Evolutionary conservation across 2,797 vertebrate species (phyloP).

Genomic region (Xenops minutus): DNA sequence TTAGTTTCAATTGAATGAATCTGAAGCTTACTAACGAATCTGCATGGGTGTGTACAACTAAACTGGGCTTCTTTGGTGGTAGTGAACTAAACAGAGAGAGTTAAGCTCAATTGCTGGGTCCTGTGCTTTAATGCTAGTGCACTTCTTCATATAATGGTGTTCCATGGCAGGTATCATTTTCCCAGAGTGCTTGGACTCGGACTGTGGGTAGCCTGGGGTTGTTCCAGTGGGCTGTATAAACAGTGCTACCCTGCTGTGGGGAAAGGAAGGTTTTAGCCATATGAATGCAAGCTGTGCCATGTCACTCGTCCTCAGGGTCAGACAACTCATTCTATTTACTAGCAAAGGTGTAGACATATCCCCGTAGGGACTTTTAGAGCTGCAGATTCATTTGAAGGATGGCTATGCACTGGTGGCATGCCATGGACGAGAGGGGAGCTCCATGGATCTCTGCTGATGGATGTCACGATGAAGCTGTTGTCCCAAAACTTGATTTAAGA

Average conservation of each 20-base stretch:
- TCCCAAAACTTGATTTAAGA: neutral
- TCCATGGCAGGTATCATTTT: neutral
- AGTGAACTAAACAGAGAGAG: neutral
- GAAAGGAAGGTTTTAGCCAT: neutral
- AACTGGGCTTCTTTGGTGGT: neutral
- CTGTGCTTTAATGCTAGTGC: neutral
- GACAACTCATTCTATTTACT: neutral
- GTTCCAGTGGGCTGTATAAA: neutral
- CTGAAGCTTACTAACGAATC: conserved; percentile 2
- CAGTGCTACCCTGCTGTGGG: neutral
- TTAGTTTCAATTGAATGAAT: conserved; percentile 30
- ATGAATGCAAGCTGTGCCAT: neutral
- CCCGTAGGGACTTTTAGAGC: neutral
- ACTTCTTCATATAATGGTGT: neutral
- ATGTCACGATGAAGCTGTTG: neutral
- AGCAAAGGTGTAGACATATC: neutral
- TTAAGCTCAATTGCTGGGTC: neutral
- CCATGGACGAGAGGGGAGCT: neutral
- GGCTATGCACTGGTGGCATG: fast-evolving
- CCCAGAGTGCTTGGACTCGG: neutral
- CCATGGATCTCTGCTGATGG: neutral
- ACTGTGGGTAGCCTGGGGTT: neutral
- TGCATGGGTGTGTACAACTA: neutral
- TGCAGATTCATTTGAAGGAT: neutral
- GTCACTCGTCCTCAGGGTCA: neutral